Evolutionary conservation across 2,113 vertebrate species (phyloP).

Genomic region (Apodemus sylvaticus): DNA sequence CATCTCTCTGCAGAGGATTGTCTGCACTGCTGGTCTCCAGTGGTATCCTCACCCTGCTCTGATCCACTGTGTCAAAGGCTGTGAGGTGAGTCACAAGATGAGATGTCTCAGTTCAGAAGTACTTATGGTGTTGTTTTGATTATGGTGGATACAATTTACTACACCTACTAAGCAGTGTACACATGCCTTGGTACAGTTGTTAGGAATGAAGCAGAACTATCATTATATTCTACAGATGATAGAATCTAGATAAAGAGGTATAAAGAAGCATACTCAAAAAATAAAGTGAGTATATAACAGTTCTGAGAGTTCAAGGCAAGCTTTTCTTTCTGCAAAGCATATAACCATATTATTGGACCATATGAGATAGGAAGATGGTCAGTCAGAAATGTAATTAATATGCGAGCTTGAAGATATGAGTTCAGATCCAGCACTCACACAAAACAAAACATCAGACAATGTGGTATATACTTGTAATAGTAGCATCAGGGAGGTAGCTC

Average conservation of each 20-base stretch:
- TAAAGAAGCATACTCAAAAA: neutral
- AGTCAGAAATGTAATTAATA: neutral
- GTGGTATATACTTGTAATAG: neutral
- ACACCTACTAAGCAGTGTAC: neutral
- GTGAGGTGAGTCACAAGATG: conserved; percentile 90
- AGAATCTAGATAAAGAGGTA: neutral
- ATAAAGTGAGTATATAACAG: neutral
- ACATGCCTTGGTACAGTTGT: neutral
- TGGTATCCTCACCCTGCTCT: conserved; percentile 96
- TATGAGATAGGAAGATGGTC: neutral
- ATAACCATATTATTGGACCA: neutral
- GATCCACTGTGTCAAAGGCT: conserved; percentile 97
- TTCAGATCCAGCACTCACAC: neutral
- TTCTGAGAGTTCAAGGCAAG: neutral
- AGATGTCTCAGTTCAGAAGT: neutral
- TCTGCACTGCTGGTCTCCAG: conserved; percentile 95
- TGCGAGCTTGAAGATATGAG: neutral
- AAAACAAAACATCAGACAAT: neutral
- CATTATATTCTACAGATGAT: neutral
- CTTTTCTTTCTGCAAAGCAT: neutral
- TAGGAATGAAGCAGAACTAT: neutral
- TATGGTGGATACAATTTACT: neutral
- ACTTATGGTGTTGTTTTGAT: neutral
- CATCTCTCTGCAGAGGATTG: conserved; percentile 89
- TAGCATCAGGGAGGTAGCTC: too few species aligned